Conservation (phyloP, 1,140 invertebrate species). For the Dinoponera quadriceps region DNA sequence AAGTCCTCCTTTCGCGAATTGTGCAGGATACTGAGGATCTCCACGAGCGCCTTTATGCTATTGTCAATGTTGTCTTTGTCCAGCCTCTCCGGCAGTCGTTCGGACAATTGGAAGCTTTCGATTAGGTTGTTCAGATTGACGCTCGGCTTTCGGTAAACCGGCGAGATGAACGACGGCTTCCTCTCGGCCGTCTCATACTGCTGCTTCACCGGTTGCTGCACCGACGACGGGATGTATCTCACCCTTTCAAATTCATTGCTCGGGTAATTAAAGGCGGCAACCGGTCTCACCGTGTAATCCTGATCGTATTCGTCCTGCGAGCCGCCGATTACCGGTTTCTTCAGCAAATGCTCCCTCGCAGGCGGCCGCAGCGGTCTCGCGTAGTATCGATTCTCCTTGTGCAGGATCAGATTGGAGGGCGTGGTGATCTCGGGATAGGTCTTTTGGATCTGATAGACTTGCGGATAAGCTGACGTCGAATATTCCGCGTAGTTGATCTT, state of each 20-base stretch:
- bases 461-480: slow-evolving; percentile 20
- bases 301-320: slow-evolving; percentile 72
- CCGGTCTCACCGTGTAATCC: slow-evolving; percentile 71
- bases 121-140: slow-evolving; percentile 78
- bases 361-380: slow-evolving; percentile 71
- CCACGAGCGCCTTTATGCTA: slow-evolving; percentile 91
- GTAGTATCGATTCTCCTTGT: slow-evolving; percentile 69
- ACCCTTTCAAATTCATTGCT: slow-evolving; percentile 76
- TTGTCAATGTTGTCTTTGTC: slow-evolving; percentile 91
- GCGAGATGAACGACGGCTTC: not conserved
- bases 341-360: slow-evolving; percentile 64
- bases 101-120: slow-evolving; percentile 89
- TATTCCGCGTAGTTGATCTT: slow-evolving; percentile 76
- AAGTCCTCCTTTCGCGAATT: slow-evolving; percentile 70
- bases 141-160: slow-evolving; percentile 56
- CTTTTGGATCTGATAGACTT: slow-evolving; percentile 46
- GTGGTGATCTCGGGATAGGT: slow-evolving; percentile 62
- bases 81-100: slow-evolving; percentile 90
- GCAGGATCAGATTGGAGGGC: slow-evolving; percentile 19
- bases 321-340: slow-evolving; percentile 55
- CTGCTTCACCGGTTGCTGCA: not conserved
- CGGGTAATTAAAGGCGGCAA: slow-evolving; percentile 60
- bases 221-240: slow-evolving; percentile 65
- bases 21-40: slow-evolving; percentile 89
- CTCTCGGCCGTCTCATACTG: slow-evolving; percentile 8